A percentile compares a stretch with the other conserved stretches of the same genome.
Evolutionary conservation across 1,140 invertebrate genomes (phyloP).

Genomic region (Atta cephalotes): DNA sequence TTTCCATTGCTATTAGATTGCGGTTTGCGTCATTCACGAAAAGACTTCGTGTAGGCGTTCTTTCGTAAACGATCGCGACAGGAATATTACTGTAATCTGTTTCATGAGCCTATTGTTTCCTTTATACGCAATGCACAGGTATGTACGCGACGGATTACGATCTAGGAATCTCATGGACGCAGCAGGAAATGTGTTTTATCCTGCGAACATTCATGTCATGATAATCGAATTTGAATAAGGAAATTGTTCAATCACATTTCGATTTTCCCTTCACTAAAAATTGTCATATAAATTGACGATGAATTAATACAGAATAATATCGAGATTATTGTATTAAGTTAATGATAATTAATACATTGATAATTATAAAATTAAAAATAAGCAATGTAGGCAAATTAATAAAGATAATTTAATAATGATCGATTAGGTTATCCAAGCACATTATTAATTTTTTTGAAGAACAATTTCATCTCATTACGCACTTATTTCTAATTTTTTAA

Average conservation of each 20-base stretch:
- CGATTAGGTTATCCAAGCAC: neutral
- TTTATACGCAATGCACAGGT: constrained; percentile 47
- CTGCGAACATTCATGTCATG: neutral
- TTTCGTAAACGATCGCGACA: constrained; percentile 62
- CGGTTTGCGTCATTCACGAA: constrained; percentile 56
- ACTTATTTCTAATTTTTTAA: neutral
- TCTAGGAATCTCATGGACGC: constrained; percentile 28
- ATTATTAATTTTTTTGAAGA: neutral
- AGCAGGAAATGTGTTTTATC: constrained; percentile 25
- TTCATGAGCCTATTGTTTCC: constrained; percentile 48
- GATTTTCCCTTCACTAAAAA: neutral
- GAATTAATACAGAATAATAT: neutral
- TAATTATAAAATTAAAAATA: neutral
- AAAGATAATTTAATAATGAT: constrained; percentile 1
- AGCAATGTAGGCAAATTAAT: neutral
- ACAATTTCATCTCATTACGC: neutral
- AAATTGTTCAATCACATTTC: neutral
- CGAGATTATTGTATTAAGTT: neutral
- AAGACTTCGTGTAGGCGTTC: constrained; percentile 49
- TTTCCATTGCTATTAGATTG: constrained; percentile 46
- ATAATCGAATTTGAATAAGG: neutral
- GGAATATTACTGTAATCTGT: constrained; percentile 58
- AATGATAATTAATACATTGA: neutral
- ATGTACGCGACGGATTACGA: constrained; percentile 23
- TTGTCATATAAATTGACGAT: neutral